Conservation (phyloP, 2,113 vertebrate genomes). For the Periophthalmodon schlosseri region DNA sequence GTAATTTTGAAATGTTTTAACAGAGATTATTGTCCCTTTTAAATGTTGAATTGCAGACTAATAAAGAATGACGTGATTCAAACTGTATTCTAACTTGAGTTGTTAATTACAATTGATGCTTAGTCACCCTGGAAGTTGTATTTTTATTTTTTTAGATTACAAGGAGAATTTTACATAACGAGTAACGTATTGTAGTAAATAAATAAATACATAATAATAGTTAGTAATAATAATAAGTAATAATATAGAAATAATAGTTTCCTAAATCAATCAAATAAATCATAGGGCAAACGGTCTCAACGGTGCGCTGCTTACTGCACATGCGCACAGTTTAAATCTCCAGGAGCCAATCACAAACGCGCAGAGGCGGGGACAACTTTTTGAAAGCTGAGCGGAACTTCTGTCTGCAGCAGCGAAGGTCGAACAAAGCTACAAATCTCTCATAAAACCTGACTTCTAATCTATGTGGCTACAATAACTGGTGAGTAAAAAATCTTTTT, state of each 20-base stretch:
- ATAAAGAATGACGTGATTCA: conserved; percentile 74
- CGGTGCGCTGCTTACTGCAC: not conserved
- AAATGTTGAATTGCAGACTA: conserved; percentile 66
- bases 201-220: too few species aligned
- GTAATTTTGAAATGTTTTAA: conserved; percentile 53
- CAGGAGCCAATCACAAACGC: not conserved
- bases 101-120: not conserved
- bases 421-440: not conserved
- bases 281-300: too few species aligned
- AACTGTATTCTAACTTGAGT: not conserved
- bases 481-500: not conserved
- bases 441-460: not conserved
- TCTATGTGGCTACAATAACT: not conserved
- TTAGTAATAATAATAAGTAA: too few species aligned
- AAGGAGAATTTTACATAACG: not conserved
- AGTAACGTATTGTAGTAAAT: too few species aligned
- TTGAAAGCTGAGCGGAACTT: not conserved
- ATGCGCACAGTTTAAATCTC: not conserved
- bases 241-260: too few species aligned
- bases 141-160: not conserved
- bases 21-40: conserved; percentile 10
- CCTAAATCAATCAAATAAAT: too few species aligned
- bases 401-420: not conserved
- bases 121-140: not conserved
- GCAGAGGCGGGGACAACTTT: not conserved